phyloP scores from a whole-genome alignment of 2,888 invertebrate genomes.

The Ariolimax columbianus region DNA sequence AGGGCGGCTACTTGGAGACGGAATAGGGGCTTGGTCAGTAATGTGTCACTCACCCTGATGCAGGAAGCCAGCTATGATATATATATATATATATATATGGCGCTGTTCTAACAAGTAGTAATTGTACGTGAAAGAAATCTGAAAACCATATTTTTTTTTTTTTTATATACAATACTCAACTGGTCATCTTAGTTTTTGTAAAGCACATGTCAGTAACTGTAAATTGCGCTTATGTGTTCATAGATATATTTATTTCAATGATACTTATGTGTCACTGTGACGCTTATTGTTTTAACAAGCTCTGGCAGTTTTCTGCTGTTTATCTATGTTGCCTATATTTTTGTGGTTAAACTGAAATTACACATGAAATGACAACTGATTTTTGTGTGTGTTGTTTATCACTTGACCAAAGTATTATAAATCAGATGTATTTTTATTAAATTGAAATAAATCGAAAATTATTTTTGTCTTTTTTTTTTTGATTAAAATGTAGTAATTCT shows the following conservation, averaged over 20 bases:
- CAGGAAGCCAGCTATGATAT: too few relatives aligned
- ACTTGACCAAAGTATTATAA: slow-evolving; percentile 21
- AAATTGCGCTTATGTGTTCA: not conserved
- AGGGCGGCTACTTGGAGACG: too few relatives aligned
- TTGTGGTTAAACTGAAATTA: not conserved
- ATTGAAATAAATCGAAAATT: not conserved
- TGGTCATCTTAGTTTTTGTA: not conserved
- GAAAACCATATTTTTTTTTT: not conserved
- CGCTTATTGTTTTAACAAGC: not conserved
- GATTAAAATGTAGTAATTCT: not conserved
- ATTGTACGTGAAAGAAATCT: not conserved
- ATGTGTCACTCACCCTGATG: too few relatives aligned
- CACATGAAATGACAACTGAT: not conserved
- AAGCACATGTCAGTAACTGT: not conserved
- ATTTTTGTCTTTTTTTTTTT: not conserved
- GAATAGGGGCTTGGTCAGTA: too few relatives aligned
- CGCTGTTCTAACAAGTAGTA: not conserved
- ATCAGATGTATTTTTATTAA: slow-evolving; percentile 15
- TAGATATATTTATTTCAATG: not conserved
- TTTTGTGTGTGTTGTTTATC: not conserved
- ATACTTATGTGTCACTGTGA: not conserved
- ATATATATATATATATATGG: too few relatives aligned
- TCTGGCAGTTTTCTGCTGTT: slow-evolving; percentile 8
- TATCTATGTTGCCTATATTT: not conserved
- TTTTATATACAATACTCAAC: not conserved